Base-by-base conservation (phyloP, 2,113 vertebrate species). In the Laterallus jamaicensis region DNA sequence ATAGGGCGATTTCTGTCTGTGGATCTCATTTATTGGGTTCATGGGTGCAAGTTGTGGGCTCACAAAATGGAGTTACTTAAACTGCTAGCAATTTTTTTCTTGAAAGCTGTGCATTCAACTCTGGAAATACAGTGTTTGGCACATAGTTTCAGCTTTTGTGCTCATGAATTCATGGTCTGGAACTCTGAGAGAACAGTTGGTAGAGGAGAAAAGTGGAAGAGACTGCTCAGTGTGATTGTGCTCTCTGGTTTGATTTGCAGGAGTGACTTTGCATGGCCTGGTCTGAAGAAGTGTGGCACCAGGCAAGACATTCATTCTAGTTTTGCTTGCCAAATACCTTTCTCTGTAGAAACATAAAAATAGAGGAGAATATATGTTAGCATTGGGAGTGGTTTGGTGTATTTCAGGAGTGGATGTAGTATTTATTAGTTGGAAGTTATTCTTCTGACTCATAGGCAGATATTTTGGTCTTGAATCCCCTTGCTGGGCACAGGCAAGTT, bases 311-410 rank as follows among this genome's bases (percentile, higher is more conserved):
- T 49, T 52, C 4, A 15, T 76, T 80, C 67, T 79, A 40, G 15
- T 73, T 95, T 80, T 80, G n/a, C 47, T 93, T 95, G 84, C 74
- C 75, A 79, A 58, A 87, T 69, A 50, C 52, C 8, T 70, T 84
- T 73, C 50, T 87, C 54, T 80, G 13, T 76, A 67, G 70, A 82
- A 76, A 35, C 44, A 56, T 62, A 71, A 66, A 84, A 85, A 49
- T 47, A 74, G 2, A 20, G 56, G 56, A 70, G 47, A 63, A 47
- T 52, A 6, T 37, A 12, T 54, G 47, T 73, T 62, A 84, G 39
- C 60, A 18, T 8, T 44, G 62, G 49, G 56, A 82, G 32, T 82
- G 49, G 8, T n/a, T 84, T 62, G 17, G 15, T 69, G 89, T 92
- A 63, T 86, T 92, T 94, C 63, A n/a, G 37, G 76, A 35, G 26